Base-by-base conservation (phyloP, 2,113 vertebrate species). In the Cheilinus undulatus region DNA sequence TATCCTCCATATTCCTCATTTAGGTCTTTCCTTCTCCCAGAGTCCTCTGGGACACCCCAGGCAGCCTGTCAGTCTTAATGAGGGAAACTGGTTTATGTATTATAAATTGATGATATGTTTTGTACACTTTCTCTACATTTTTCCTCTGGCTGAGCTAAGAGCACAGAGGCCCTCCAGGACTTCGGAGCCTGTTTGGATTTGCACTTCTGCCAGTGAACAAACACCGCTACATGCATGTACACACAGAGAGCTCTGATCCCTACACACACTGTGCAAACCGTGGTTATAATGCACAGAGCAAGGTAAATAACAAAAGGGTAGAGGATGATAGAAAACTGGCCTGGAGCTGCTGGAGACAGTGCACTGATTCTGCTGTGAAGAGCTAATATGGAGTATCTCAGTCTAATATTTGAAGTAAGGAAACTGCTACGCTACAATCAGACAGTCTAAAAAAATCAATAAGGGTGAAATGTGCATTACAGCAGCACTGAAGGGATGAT, bases 221-320 rank as follows among this genome's bases (percentile, higher is more conserved):
- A 78, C 70, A 52, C 14, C 22, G 38, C 26, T 53, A 42, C 17
- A 54, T 48, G 48, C 54, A 50, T 78, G 45, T 66, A 45, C 42
- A 56, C 54, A 68, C 49, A 45, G 15, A 67, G 2, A 24, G 17
- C 54, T 24, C 9, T 67, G 62, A 71, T 70, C 67, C 51, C 46
- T 34, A 38, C 50, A 54, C 49, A 51, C 67, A 26, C 43, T 48
- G 27, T 51, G 50, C 30, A 76, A 59, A 76, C 34, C 9, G 23
- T 58, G 56, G 22, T 28, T 30, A 20, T 45, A 62, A 62, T 48
- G 28, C 61, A 78, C 56, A 30, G 43, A 28, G 34, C 67, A 68
- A 57, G 45, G 51, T 72, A 75, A 72, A 80, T 67, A 69, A 63
- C 45, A 30, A 58, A 67, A 49, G 46, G 3, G 2, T 62, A 53